Percentiles rank a stretch among this genome's conserved stretches.
Conservation (phyloP, 37 sponge, comb jelly and placozoan species). For the Bolinopsis microptera region DNA sequence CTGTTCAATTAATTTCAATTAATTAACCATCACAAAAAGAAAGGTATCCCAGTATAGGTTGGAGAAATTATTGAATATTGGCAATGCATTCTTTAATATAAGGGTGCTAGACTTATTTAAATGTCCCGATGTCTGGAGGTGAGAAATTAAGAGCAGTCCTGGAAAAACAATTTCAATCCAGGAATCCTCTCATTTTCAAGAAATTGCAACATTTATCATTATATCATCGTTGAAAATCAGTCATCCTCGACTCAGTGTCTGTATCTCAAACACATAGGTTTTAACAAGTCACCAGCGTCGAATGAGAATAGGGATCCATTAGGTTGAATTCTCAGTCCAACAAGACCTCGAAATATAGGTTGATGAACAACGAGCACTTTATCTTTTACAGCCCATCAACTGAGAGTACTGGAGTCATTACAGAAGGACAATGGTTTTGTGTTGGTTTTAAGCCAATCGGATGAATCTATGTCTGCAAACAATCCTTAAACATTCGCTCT, state of each 20-base stretch:
- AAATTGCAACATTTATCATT: neutral
- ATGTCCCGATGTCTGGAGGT: too few species aligned
- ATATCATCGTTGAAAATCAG: neutral
- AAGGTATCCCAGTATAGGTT: too few species aligned
- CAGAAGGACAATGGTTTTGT: neutral
- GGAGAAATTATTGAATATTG: too few species aligned
- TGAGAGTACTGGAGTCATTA: neutral
- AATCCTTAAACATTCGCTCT: neutral
- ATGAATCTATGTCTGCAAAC: constrained; percentile 16
- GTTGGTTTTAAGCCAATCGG: neutral
- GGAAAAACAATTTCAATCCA: neutral
- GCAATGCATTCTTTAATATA: too few species aligned
- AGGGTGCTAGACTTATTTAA: too few species aligned
- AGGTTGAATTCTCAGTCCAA: neutral
- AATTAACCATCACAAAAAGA: too few species aligned
- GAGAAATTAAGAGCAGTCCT: too few species aligned
- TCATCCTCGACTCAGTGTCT: constrained; percentile 20
- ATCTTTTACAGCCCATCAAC: constrained; percentile 32
- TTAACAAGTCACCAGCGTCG: neutral
- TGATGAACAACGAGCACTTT: neutral
- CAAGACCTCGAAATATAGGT: constrained; percentile 26
- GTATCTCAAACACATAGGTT: neutral
- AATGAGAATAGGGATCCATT: neutral
- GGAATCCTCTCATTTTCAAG: constrained; percentile 1
- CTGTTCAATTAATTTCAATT: too few species aligned